Percentiles rank a stretch among this genome's conserved stretches.
These are phyloP conservation scores for Graptemys geographica DNA, from an alignment of 2,797 vertebrate genomes.

Conservation along the genomic window DNA sequence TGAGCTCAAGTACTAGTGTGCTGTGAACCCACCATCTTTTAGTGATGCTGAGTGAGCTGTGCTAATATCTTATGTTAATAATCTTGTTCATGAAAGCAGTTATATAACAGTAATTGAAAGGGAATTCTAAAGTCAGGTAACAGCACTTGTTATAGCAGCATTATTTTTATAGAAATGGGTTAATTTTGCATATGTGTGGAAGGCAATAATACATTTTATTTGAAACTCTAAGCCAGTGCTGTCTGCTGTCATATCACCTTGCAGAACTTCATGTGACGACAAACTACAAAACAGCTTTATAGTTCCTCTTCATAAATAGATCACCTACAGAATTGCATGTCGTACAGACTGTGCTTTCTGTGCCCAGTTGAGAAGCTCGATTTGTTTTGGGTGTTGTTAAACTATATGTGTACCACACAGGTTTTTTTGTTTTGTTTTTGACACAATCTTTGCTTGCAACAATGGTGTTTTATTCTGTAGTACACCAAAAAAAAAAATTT, in stretches of 20 bases:
- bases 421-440: no score
- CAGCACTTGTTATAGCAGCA: background rate
- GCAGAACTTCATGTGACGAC: background rate
- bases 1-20: background rate
- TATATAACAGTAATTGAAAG: background rate
- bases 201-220: slow-evolving; percentile 46
- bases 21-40: background rate
- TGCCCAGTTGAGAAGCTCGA: background rate
- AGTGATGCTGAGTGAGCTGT: fast-evolving
- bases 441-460: background rate
- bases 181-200: slow-evolving; percentile 43
- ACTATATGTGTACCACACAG: background rate
- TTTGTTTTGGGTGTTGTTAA: background rate
- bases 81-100: background rate
- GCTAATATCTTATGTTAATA: background rate
- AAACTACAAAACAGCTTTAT: slow-evolving; percentile 58
- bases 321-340: slow-evolving; percentile 1
- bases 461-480: background rate
- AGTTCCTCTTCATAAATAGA: slow-evolving; percentile 30
- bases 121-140: slow-evolving; percentile 4
- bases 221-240: slow-evolving; percentile 15
- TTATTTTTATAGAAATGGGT: slow-evolving; percentile 13
- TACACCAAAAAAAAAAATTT: background rate
- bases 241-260: slow-evolving; percentile 1
- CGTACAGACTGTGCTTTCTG: slow-evolving; percentile 3